phyloP scores from a whole-genome alignment of 1,140 invertebrate species.

The Rhopalosiphum padi region DNA sequence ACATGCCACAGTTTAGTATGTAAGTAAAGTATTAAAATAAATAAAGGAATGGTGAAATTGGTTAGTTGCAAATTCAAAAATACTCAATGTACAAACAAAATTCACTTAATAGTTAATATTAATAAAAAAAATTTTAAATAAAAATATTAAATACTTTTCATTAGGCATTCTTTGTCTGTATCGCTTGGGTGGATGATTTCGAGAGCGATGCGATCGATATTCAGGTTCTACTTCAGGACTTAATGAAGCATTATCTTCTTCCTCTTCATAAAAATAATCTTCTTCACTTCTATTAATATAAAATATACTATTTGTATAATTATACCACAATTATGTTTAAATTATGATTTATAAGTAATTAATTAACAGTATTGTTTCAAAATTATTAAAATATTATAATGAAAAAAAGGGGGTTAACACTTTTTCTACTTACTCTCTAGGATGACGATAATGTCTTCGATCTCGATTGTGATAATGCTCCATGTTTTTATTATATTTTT shows the following conservation, averaged over 20 bases:
- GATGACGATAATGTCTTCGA: conserved; percentile 58
- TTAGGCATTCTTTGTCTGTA: conserved; percentile 57
- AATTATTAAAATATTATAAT: background rate
- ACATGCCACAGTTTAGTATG: conserved; percentile 50
- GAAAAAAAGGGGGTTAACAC: background rate
- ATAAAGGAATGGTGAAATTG: conserved; percentile 26
- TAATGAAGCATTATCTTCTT: conserved; percentile 61
- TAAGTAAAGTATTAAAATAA: conserved; percentile 7
- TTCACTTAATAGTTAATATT: conserved; percentile 30
- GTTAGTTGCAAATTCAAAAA: conserved; percentile 55
- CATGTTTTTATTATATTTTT: conserved; percentile 65
- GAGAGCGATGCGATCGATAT: conserved; percentile 61
- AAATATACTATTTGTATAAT: background rate
- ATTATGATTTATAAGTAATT: background rate
- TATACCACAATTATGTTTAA: background rate
- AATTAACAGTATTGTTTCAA: background rate
- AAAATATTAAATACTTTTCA: conserved; percentile 51
- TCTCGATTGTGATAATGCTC: conserved; percentile 61
- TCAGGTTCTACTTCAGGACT: conserved; percentile 62
- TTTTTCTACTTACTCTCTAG: conserved; percentile 59
- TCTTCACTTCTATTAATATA: conserved; percentile 59
- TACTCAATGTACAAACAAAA: conserved; percentile 58
- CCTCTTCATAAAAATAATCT: conserved; percentile 63
- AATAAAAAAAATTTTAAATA: background rate
- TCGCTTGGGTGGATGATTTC: conserved; percentile 63